Evolutionary conservation across 2,888 invertebrate genomes (phyloP).

Genomic region (Nudaria mundana): DNA sequence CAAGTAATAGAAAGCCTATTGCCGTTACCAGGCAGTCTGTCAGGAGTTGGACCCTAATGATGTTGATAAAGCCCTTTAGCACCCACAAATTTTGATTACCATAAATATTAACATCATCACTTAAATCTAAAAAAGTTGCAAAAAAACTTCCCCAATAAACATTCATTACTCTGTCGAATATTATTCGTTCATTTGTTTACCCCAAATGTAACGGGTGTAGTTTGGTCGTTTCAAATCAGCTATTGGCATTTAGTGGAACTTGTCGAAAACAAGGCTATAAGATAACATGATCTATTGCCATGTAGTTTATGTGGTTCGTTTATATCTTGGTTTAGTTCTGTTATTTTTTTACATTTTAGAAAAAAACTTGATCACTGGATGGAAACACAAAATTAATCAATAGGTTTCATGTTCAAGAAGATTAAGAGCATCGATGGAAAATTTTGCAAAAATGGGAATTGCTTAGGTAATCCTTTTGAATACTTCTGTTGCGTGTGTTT

Average conservation of each 20-base stretch:
- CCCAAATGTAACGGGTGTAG: slow-evolving; percentile 26
- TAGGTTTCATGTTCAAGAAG: too few species aligned
- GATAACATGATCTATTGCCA: slow-evolving; percentile 24
- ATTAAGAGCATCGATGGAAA: too few species aligned
- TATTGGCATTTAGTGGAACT: slow-evolving; percentile 29
- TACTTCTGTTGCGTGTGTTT: too few species aligned
- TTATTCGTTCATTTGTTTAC: slow-evolving; percentile 37
- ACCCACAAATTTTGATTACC: too few species aligned
- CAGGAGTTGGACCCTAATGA: too few species aligned
- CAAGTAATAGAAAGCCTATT: too few species aligned
- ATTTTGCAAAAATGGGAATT: too few species aligned
- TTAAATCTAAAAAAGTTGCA: slow-evolving; percentile 30
- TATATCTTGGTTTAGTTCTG: slow-evolving; percentile 17
- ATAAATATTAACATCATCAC: slow-evolving; percentile 21
- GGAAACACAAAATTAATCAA: too few species aligned
- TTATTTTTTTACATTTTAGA: not conserved
- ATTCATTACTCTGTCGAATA: slow-evolving; percentile 31
- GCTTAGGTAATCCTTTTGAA: too few species aligned
- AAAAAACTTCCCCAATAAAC: slow-evolving; percentile 28
- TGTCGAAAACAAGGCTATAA: slow-evolving; percentile 31
- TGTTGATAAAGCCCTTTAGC: too few species aligned
- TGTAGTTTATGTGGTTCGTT: slow-evolving; percentile 30
- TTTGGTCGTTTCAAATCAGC: slow-evolving; percentile 33
- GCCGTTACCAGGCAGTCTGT: too few species aligned
- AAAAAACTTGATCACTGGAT: too few species aligned